Base-by-base conservation (phyloP, 2,113 vertebrate species). In the Tursiops truncatus region DNA sequence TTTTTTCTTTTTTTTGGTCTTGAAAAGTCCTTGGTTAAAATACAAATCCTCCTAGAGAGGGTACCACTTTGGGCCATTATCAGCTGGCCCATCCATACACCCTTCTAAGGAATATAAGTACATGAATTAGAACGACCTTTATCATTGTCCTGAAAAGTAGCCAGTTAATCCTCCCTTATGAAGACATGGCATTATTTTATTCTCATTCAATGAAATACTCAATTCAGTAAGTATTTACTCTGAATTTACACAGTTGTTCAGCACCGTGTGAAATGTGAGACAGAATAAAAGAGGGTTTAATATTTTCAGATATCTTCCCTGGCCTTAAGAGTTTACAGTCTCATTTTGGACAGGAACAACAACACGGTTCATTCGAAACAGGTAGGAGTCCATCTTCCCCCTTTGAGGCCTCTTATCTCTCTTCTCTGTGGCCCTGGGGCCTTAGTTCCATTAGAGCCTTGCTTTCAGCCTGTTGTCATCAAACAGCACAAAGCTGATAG, bases 141-240 rank as follows among this genome's bases (percentile, higher is more conserved):
- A 83, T 95, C n/a, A 77, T 83, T 94, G 67, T 91, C 71, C 77
- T 81, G 60, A 95, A 95, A 97, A 97, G 62, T 77, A 85, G 41
- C 20, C 83, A 94, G 91, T 81, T 96, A 92, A 85, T 47, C 89
- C 53, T 95, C 21, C 53, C 31, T 84, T 63, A 73, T 77, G 89
- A 86, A 95, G 23, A 84, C 12, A 38, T 7, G 21, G 12, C 41
- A 80, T 95, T 89, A 76, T 84, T 97, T 81, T 38, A 93, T 73
- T 91, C 33, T 84, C 58, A 76, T 63, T 92, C 31, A 89, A 15
- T 81, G 83, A 92, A 79, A 70, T 62, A 95, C 63, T 92, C 56
- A 26, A 93, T 38, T 76, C 68, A 80, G 0, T 94, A 94, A 91
- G 50, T 77, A 89, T 91, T 93, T 90, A 74, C 23, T 73, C 67